phyloP scores from a whole-genome alignment of 2,113 vertebrate species.

The Muntiacus muntjak region DNA sequence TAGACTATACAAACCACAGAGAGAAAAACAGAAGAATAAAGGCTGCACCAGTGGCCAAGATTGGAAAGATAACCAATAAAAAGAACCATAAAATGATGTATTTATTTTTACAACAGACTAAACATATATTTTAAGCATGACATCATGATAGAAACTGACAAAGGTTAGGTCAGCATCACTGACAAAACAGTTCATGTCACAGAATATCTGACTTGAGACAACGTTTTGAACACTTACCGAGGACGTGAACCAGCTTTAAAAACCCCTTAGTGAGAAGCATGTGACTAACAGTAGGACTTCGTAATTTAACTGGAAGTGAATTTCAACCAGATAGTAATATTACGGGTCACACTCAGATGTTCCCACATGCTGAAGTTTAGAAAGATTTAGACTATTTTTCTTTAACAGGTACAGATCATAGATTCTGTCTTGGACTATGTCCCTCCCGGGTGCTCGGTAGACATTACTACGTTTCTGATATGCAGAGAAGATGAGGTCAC shows the following conservation, averaged over 20 bases:
- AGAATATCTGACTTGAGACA: slow-evolving; percentile 23
- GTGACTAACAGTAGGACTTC: slow-evolving; percentile 27
- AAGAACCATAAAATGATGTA: slow-evolving; percentile 10
- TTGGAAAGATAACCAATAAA: not conserved
- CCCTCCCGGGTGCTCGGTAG: slow-evolving; percentile 18
- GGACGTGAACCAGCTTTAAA: slow-evolving; percentile 4
- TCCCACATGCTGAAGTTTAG: slow-evolving; percentile 21
- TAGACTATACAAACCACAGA: not conserved
- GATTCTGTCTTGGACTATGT: not conserved
- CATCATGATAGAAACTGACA: slow-evolving; percentile 25
- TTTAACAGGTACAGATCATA: slow-evolving; percentile 41
- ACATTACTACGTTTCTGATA: slow-evolving; percentile 39
- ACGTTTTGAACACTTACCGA: not conserved
- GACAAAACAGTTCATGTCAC: not conserved
- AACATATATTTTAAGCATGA: slow-evolving; percentile 54
- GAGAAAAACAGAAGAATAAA: not conserved
- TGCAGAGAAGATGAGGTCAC: slow-evolving; percentile 55
- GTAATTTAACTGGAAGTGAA: slow-evolving; percentile 61
- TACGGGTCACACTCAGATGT: slow-evolving; percentile 38
- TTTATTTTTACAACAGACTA: slow-evolving; percentile 56
- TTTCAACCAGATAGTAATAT: slow-evolving; percentile 44
- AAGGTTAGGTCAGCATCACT: not conserved
- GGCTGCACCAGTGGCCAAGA: not conserved
- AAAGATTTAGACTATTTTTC: slow-evolving; percentile 50
- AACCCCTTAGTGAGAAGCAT: not conserved